phyloP scores from a whole-genome alignment of 2,888 invertebrate genomes.

The Agrotis ipsilon region DNA sequence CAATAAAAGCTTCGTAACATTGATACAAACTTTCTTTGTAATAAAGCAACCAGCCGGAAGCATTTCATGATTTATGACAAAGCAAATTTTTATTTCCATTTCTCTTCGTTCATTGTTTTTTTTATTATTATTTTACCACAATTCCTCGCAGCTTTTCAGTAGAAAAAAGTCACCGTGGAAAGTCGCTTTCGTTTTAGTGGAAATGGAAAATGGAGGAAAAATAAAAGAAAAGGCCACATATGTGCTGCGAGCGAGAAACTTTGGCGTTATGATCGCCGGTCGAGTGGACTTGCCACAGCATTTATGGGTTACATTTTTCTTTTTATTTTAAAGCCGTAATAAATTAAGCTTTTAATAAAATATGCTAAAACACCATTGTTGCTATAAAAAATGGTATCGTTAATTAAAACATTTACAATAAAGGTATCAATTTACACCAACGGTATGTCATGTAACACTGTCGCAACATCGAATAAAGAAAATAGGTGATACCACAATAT shows the following conservation, averaged over 20 bases:
- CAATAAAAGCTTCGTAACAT: constrained; percentile 80
- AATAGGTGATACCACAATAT: constrained; percentile 14
- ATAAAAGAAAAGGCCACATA: constrained; percentile 85
- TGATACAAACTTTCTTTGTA: constrained; percentile 88
- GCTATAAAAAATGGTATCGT: neutral
- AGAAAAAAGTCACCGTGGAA: constrained; percentile 86
- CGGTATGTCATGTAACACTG: constrained; percentile 11
- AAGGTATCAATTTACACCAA: constrained; percentile 35
- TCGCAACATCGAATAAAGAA: constrained; percentile 15
- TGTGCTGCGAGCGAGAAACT: constrained; percentile 80
- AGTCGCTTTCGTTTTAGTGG: constrained; percentile 88
- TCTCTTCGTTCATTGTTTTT: constrained; percentile 87
- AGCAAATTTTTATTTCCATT: constrained; percentile 90
- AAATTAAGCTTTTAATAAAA: constrained; percentile 3
- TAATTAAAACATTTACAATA: constrained; percentile 19
- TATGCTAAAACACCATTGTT: neutral
- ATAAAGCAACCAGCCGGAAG: constrained; percentile 87
- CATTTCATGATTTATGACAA: constrained; percentile 90
- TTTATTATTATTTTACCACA: constrained; percentile 86
- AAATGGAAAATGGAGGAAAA: constrained; percentile 86
- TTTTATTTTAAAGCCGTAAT: constrained; percentile 1
- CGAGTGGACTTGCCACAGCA: constrained; percentile 56
- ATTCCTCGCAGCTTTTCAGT: constrained; percentile 85
- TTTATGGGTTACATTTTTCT: constrained; percentile 35
- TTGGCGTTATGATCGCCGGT: constrained; percentile 75